A percentile compares a stretch with the other conserved stretches of the same genome.
These are phyloP conservation scores for Marasmarcha lunaedactyla DNA, from an alignment of 2,888 invertebrate species.

Conservation along the genomic window DNA sequence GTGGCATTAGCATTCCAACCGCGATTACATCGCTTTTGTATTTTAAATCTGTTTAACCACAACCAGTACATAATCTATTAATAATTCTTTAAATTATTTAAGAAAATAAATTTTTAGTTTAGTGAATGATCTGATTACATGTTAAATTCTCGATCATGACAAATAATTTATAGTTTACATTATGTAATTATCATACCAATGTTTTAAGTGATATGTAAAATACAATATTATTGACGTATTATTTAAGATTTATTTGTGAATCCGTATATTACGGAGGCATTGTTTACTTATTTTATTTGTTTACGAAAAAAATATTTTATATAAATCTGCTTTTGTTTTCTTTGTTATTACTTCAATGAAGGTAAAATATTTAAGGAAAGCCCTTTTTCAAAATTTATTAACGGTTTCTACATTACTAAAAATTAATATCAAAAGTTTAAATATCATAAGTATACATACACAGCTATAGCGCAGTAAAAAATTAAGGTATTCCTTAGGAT, in stretches of 20 bases:
- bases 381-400: no score
- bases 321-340: constrained; percentile 18
- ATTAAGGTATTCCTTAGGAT: no score
- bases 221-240: constrained; percentile 13
- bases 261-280: constrained; percentile 60
- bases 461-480: no score
- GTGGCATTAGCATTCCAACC: constrained; percentile 24
- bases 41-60: constrained; percentile 7
- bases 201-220: constrained; percentile 28
- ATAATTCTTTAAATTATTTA: constrained; percentile 7
- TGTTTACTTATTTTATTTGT: constrained; percentile 52
- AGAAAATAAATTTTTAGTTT: neutral
- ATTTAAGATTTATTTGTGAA: constrained; percentile 15
- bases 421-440: no score
- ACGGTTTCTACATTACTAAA: no score
- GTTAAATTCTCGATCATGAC: constrained; percentile 42
- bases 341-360: constrained; percentile 10
- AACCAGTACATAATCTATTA: constrained; percentile 8
- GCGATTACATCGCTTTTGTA: constrained; percentile 6
- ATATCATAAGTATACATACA: no score
- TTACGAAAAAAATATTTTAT: constrained; percentile 31
- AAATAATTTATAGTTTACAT: constrained; percentile 23
- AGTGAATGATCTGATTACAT: constrained; percentile 24
- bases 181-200: constrained; percentile 34
- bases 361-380: no score